Conservation (phyloP, 1,140 invertebrate species). For the Bombus consobrinus region DNA sequence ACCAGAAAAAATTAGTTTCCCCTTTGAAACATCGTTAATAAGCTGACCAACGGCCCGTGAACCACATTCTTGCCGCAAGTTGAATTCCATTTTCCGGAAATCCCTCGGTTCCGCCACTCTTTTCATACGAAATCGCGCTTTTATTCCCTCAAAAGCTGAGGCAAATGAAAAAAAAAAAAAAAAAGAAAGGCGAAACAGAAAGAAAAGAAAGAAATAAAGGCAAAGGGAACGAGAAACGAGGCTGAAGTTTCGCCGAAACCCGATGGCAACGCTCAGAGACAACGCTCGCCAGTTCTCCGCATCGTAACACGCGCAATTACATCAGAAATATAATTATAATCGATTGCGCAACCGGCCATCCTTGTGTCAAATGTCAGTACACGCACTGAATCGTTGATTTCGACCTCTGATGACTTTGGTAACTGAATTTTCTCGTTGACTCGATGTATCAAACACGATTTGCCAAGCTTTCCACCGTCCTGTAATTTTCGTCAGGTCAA, state of each 20-base stretch:
- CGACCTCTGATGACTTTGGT: neutral
- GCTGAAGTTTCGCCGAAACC: neutral
- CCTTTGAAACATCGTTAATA: slow-evolving; percentile 23
- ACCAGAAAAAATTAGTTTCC: neutral
- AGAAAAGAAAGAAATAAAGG: neutral
- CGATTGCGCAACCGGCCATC: neutral
- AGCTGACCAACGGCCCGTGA: neutral
- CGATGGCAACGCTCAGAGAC: neutral
- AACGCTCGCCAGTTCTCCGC: neutral
- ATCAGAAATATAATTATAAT: slow-evolving; percentile 19
- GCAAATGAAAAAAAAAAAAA: neutral
- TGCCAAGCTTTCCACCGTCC: neutral
- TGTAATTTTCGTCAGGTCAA: neutral
- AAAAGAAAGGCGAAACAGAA: neutral
- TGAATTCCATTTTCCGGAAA: slow-evolving; percentile 10
- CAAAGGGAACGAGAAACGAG: neutral
- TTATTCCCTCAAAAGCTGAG: neutral
- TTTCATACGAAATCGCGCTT: slow-evolving; percentile 24
- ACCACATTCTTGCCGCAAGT: neutral
- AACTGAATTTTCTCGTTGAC: neutral
- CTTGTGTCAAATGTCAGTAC: neutral
- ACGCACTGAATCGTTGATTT: neutral
- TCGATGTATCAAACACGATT: neutral
- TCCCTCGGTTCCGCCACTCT: neutral
- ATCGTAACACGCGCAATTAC: slow-evolving; percentile 14